Base-by-base conservation (phyloP, 2,888 invertebrate species). In the Cordylochernes scorpioides region DNA sequence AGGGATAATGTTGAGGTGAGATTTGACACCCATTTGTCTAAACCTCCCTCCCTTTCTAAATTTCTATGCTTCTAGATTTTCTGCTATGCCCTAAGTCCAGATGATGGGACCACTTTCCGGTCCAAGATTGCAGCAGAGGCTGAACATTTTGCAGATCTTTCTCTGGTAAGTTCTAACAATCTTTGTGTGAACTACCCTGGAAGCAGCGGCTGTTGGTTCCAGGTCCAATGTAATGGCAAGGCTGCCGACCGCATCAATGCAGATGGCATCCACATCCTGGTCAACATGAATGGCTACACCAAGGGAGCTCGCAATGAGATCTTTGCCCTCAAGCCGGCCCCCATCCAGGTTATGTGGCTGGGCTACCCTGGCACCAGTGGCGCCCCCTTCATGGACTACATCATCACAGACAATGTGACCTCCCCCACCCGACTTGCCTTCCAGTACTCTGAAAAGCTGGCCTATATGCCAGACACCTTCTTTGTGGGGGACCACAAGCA, bases 251-350 rank as follows among this genome's bases (percentile, higher is more conserved):
- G 68, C 41, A 97, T 97, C 44, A 63, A 77, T 50, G 58, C 65
- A 19, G 91, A 97, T 56, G 80, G 82, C 27, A 80, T 97, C 48
- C 72, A 99, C 49, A 77, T 97, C 52, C 62, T 97, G 38, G 74
- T 97, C 8, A 97, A 97, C 53, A 91, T 97, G 94, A 97, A 97
- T 55, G 94, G 94, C 1, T 97, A 97, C 52, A 97, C 97, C 1
- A 97, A 97, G 57, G 97, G 97, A 1, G 94, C 97, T 1, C 63
- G 91, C 32, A 97, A 97, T 58, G 97, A 97, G 59, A 86, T 97
- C 42, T 97, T 97, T 57, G 94, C 97, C 9, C 59, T 99, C 29
- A 63, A 71, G 45, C 91, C 94, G 3, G 84, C 91, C 3, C 91
- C 97, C 0, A 64, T 97, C 42, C 97, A 97, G 61, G 64, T 62